Conservation (phyloP, 1,140 invertebrate genomes). For the Eumaeus atala region DNA sequence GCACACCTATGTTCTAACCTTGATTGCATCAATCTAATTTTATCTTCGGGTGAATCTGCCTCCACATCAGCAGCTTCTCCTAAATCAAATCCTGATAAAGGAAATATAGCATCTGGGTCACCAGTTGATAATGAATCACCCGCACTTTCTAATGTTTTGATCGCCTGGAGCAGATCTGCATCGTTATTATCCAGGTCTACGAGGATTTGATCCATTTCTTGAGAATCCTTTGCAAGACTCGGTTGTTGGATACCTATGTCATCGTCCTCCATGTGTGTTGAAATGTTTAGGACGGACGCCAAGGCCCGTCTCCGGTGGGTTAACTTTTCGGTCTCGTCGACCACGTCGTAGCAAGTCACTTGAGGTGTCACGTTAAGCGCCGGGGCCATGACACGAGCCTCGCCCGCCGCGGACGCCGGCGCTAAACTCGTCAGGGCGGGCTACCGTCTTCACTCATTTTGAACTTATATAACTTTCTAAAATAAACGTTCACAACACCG, state of each 20-base stretch:
- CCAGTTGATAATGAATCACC: slow-evolving; percentile 64
- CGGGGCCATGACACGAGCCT: slow-evolving; percentile 74
- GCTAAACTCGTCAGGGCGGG: slow-evolving; percentile 57
- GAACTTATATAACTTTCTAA: slow-evolving; percentile 57
- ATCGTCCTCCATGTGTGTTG: slow-evolving; percentile 79
- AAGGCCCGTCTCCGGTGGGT: slow-evolving; percentile 51
- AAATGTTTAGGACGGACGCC: slow-evolving; percentile 63
- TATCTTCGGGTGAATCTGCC: slow-evolving; percentile 65
- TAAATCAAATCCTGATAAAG: slow-evolving; percentile 76
- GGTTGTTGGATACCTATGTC: slow-evolving; percentile 78
- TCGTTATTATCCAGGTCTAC: slow-evolving; percentile 74
- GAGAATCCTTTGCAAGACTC: slow-evolving; percentile 63
- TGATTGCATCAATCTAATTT: slow-evolving; percentile 75
- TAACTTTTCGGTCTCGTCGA: slow-evolving; percentile 37
- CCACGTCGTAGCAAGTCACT: slow-evolving; percentile 41
- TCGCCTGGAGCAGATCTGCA: slow-evolving; percentile 78
- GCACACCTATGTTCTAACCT: slow-evolving; percentile 80
- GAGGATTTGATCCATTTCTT: slow-evolving; percentile 76
- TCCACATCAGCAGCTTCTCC: slow-evolving; percentile 66
- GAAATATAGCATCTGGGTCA: slow-evolving; percentile 76
- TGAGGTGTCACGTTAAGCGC: slow-evolving; percentile 72
- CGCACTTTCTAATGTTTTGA: slow-evolving; percentile 78
- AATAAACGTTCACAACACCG: slow-evolving; percentile 41
- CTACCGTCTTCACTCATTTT: slow-evolving; percentile 47
- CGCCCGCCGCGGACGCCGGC: slow-evolving; percentile 61